Conservation (phyloP, 2,113 vertebrate species). For the Heterotis niloticus region DNA sequence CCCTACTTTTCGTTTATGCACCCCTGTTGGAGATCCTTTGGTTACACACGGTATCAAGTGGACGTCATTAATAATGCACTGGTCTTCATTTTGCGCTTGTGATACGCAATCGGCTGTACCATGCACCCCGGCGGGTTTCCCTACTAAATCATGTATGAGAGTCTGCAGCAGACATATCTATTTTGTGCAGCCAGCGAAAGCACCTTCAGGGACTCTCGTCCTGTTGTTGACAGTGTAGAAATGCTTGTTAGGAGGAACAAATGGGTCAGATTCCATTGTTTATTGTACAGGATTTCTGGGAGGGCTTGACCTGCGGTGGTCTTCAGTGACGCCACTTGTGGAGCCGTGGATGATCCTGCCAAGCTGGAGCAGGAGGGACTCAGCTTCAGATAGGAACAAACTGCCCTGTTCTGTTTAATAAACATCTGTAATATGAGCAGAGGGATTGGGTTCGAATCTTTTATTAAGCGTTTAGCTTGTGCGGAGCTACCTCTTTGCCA, state of each 20-base stretch:
- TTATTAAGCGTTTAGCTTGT: too few relatives aligned
- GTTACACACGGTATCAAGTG: constrained; percentile 7
- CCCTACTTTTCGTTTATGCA: background rate
- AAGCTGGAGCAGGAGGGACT: too few relatives aligned
- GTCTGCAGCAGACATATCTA: background rate
- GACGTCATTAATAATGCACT: constrained; percentile 14
- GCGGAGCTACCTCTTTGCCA: too few relatives aligned
- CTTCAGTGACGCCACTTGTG: background rate
- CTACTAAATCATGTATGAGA: constrained; percentile 9
- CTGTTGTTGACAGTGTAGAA: constrained; percentile 21
- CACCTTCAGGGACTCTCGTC: constrained; percentile 12
- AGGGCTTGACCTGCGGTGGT: background rate
- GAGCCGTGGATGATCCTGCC: too few relatives aligned
- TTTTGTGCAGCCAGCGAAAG: background rate
- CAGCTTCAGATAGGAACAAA: too few relatives aligned
- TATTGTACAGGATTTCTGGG: background rate
- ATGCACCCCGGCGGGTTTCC: constrained; percentile 1
- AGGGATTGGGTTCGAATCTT: too few relatives aligned
- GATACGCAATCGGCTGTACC: constrained; percentile 4
- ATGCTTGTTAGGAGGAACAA: constrained; percentile 5
- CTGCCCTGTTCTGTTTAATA: too few relatives aligned
- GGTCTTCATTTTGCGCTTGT: background rate
- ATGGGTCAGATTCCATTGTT: background rate
- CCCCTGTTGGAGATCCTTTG: background rate
- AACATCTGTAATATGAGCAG: too few relatives aligned